These are phyloP conservation scores for Lingula anatina DNA, from an alignment of 2,888 invertebrate species.

Conservation along the genomic window DNA sequence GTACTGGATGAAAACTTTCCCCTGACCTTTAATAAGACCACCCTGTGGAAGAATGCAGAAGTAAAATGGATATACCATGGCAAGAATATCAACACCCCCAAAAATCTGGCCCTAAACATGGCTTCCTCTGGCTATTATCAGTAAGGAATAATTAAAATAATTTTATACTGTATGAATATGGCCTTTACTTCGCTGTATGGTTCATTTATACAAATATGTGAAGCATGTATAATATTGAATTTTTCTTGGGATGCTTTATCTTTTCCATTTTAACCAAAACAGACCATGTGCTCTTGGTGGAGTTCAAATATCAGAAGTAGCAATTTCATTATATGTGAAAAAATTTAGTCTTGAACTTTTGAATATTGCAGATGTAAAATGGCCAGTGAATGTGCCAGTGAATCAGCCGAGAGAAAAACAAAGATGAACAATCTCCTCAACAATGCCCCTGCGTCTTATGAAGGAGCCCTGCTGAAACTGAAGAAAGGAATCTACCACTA, in stretches of 20 bases:
- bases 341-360: no score
- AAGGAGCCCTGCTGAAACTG: conserved; percentile 40
- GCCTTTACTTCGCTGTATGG: no score
- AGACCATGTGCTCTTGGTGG: background rate
- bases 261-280: background rate
- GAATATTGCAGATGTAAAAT: no score
- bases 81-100: conserved; percentile 17
- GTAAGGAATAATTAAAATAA: conserved; percentile 17
- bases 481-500: conserved; percentile 40
- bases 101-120: conserved; percentile 41
- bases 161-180: no score
- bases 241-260: no score
- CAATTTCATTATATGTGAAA: no score
- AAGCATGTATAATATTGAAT: no score
- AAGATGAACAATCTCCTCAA: conserved; percentile 34
- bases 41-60: conserved; percentile 36
- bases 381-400: conserved; percentile 8
- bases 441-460: conserved; percentile 49
- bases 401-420: conserved; percentile 20
- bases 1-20: conserved; percentile 42
- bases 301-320: conserved; percentile 22
- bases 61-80: no score
- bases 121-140: conserved; percentile 47
- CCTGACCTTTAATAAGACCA: conserved; percentile 36
- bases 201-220: conserved; percentile 40